Conservation (phyloP, 2,797 vertebrate genomes). For the Phataginus tricuspis region DNA sequence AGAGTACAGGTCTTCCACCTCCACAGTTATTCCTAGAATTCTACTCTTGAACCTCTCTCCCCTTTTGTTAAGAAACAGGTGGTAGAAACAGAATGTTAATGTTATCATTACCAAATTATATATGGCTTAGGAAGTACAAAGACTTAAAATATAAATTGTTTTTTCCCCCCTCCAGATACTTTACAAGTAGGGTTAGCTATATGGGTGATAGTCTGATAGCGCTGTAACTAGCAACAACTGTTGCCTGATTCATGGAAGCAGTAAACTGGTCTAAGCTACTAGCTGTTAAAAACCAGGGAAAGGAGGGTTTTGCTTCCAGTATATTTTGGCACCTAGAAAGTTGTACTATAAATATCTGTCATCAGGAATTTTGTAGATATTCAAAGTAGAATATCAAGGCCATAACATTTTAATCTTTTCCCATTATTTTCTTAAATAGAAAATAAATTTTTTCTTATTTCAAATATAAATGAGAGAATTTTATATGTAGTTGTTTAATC, state of each 20-base stretch:
- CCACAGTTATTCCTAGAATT: too few species aligned
- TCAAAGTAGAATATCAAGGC: not conserved
- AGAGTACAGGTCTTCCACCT: too few species aligned
- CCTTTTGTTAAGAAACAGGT: not conserved
- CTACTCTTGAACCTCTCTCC: not conserved
- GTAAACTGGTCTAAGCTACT: constrained; percentile 51
- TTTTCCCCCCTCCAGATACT: not conserved
- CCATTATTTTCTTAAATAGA: not conserved
- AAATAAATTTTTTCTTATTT: not conserved
- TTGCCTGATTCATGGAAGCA: constrained; percentile 50
- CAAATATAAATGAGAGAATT: constrained; percentile 4
- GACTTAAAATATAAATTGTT: not conserved
- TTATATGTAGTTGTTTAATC: not conserved
- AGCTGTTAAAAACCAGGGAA: constrained; percentile 49
- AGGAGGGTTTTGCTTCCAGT: not conserved
- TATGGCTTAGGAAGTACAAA: constrained; percentile 4
- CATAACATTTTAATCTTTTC: not conserved
- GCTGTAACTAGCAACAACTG: constrained; percentile 18
- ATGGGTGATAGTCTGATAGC: constrained; percentile 24
- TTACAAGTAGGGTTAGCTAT: not conserved
- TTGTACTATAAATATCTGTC: not conserved
- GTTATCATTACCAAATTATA: not conserved
- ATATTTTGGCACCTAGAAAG: not conserved
- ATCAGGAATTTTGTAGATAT: not conserved
- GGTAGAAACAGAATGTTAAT: not conserved